Conservation (phyloP, 2,113 vertebrate genomes). For the Cebus imitator region DNA sequence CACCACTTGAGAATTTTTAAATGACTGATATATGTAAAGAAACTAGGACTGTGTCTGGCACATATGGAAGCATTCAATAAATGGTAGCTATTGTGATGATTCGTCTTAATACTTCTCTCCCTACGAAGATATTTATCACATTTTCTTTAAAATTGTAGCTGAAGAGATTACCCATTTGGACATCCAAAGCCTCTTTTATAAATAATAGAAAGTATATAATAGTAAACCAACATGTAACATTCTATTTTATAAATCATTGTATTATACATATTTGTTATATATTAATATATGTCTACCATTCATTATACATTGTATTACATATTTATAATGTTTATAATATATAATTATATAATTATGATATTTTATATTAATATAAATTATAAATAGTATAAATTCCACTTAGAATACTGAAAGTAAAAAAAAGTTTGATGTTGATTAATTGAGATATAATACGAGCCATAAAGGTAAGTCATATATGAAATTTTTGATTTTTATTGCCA, state of each 20-base stretch:
- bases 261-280: neutral
- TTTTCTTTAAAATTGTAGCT: neutral
- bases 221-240: neutral
- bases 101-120: neutral
- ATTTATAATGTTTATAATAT: neutral
- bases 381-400: neutral
- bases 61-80: neutral
- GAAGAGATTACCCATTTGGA: neutral
- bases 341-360: neutral
- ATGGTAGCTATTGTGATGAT: no score
- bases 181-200: neutral
- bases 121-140: neutral
- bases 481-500: neutral
- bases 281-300: neutral
- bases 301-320: neutral
- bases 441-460: neutral
- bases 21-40: neutral
- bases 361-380: neutral
- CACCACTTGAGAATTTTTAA: neutral
- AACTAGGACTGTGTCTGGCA: neutral
- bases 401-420: neutral
- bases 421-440: neutral
- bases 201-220: neutral
- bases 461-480: neutral
- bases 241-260: neutral